These are phyloP conservation scores for Cylloceria caligata DNA, from an alignment of 2,888 invertebrate species.

Conservation along the genomic window DNA sequence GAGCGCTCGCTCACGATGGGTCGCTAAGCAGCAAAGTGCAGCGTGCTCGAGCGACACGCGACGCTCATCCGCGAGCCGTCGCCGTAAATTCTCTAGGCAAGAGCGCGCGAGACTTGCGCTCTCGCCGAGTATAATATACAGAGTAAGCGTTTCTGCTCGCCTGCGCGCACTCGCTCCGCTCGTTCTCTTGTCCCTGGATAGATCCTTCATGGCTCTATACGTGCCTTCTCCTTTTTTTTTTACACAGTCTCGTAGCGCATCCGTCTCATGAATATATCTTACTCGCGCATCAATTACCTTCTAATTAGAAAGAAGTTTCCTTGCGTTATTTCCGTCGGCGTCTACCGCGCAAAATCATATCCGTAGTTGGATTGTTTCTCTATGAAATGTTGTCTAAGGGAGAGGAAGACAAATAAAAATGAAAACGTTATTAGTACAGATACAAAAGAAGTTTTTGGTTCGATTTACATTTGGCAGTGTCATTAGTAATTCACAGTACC, in stretches of 20 bases:
- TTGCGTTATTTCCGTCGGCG: slow-evolving; percentile 58
- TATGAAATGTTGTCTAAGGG: slow-evolving; percentile 65
- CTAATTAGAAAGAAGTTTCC: slow-evolving; percentile 67
- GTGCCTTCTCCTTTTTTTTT: slow-evolving; percentile 1
- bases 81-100: slow-evolving; percentile 69
- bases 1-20: slow-evolving; percentile 39
- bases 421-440: slow-evolving; percentile 4
- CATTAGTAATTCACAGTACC: background rate
- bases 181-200: slow-evolving; percentile 21
- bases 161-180: slow-evolving; percentile 21
- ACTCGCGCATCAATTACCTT: slow-evolving; percentile 62
- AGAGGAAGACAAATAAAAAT: slow-evolving; percentile 21
- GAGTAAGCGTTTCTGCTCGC: slow-evolving; percentile 16
- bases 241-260: slow-evolving; percentile 43
- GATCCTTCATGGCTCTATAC: slow-evolving; percentile 18
- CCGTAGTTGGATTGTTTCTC: slow-evolving; percentile 62
- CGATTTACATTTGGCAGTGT: background rate
- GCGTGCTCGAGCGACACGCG: slow-evolving; percentile 67
- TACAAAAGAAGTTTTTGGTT: background rate
- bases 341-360: slow-evolving; percentile 62
- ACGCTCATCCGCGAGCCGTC: slow-evolving; percentile 67
- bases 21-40: slow-evolving; percentile 47
- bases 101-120: slow-evolving; percentile 17
- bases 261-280: slow-evolving; percentile 57
- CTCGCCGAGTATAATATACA: slow-evolving; percentile 21